Conservation (phyloP, 2,888 invertebrate species). For the Stomorhina lunata region DNA sequence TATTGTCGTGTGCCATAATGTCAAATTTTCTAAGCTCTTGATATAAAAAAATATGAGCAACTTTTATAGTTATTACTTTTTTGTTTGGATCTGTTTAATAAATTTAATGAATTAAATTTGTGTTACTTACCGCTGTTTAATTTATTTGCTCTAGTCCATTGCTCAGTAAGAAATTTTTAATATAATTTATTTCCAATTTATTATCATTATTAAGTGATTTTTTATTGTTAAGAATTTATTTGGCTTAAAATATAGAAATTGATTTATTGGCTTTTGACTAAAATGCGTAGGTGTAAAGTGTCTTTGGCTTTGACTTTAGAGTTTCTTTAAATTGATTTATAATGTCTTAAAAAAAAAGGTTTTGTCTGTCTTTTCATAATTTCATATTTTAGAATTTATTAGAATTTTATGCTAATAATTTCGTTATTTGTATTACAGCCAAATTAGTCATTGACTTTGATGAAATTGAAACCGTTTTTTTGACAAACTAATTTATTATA, state of each 20-base stretch:
- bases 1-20: conserved; percentile 53
- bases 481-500: not conserved
- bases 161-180: not conserved
- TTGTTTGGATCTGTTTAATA: conserved; percentile 29
- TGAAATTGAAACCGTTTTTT: not conserved
- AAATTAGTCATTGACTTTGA: not conserved
- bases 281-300: no score
- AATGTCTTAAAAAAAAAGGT: not conserved
- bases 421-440: not conserved
- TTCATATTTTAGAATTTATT: not conserved
- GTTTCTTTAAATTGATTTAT: not conserved
- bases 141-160: not conserved
- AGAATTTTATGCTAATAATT: not conserved
- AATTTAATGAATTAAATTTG: conserved; percentile 28
- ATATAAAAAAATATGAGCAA: not conserved
- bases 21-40: conserved; percentile 25
- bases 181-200: not conserved
- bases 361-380: not conserved
- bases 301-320: not conserved
- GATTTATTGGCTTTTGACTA: no score
- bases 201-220: not conserved
- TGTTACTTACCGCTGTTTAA: conserved; percentile 13
- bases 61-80: not conserved
- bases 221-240: not conserved
- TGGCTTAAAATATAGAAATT: no score